Conservation (phyloP, 2,888 invertebrate species). For the Halocaridina rubra region DNA sequence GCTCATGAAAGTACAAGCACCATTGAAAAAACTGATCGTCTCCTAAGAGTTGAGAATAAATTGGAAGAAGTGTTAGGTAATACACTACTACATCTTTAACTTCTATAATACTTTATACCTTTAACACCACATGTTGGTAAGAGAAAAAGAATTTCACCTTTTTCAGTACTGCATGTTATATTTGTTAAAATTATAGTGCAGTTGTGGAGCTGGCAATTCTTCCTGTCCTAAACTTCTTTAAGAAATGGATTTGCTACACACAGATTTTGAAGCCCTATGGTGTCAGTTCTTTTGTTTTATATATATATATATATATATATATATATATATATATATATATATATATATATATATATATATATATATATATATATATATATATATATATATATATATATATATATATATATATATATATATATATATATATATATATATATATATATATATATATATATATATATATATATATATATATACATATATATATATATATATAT, state of each 20-base stretch:
- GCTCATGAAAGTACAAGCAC: too few species aligned
- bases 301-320: neutral
- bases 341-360: slow-evolving; percentile 13
- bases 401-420: neutral
- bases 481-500: neutral
- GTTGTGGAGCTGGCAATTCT: neutral
- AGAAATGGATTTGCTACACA: neutral
- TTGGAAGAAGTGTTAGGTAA: too few species aligned
- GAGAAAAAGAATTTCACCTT: too few species aligned
- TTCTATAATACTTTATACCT: too few species aligned
- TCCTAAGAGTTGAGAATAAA: too few species aligned
- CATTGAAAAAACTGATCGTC: too few species aligned
- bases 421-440: neutral
- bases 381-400: neutral
- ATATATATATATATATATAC: neutral
- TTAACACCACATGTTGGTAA: too few species aligned
- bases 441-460: neutral
- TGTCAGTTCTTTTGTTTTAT: too few species aligned
- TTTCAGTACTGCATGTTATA: too few species aligned
- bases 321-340: neutral
- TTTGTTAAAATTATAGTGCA: neutral
- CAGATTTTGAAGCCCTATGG: too few species aligned
- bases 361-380: neutral
- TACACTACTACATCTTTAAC: too few species aligned
- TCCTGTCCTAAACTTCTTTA: too few species aligned